phyloP scores from a whole-genome alignment of 2,797 vertebrate genomes.

The Xiphorhynchus erythropygius region DNA sequence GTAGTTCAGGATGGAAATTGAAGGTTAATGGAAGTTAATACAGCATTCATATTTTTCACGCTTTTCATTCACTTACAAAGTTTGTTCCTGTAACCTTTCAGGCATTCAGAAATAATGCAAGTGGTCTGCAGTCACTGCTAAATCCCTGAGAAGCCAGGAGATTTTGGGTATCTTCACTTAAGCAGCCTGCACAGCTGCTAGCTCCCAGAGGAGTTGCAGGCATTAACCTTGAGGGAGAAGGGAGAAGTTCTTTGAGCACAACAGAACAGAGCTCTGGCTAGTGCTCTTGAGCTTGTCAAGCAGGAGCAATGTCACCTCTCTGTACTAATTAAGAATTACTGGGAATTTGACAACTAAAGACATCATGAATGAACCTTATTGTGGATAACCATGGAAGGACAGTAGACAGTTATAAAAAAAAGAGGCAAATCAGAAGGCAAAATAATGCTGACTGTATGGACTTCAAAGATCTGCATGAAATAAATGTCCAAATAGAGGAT shows the following conservation, averaged over 20 bases:
- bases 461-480: conserved; percentile 22
- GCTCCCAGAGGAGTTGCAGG: neutral
- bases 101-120: neutral
- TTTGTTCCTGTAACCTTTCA: neutral
- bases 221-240: conserved; percentile 52
- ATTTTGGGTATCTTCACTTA: neutral
- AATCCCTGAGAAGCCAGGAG: neutral
- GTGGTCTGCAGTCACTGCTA: neutral
- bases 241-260: conserved; percentile 6
- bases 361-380: conserved; percentile 67
- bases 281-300: neutral
- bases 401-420: conserved; percentile 40
- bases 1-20: neutral
- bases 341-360: conserved; percentile 69
- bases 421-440: conserved; percentile 32
- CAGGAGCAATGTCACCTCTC: conserved; percentile 25
- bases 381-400: conserved; percentile 24
- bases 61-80: neutral
- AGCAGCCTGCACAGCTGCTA: neutral
- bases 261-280: neutral
- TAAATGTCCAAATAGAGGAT: neutral
- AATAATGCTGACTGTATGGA: neutral
- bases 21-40: conserved; percentile 7
- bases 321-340: conserved; percentile 66
- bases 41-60: neutral